phyloP scores from a whole-genome alignment of 92 coral and sea anemone species.

The Epizoanthus rinbou region DNA sequence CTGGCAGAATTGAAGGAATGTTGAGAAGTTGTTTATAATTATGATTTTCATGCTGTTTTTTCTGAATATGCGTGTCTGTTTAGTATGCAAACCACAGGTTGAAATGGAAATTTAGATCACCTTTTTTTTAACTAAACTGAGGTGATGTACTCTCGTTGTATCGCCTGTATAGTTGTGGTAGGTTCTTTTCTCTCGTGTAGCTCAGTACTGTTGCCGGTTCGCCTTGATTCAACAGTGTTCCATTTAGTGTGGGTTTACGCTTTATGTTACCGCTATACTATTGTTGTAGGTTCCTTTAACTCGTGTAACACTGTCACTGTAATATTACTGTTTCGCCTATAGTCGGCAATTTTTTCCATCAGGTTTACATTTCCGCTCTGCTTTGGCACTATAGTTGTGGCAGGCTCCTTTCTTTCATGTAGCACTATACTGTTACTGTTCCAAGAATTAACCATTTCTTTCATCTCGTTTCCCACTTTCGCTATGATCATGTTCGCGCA shows the following conservation, averaged over 20 bases:
- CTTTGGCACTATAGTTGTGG: too few relatives aligned
- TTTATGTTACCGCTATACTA: too few relatives aligned
- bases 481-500: slow-evolving; percentile 1
- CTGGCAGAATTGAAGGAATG: too few relatives aligned
- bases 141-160: neutral
- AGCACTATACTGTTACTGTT: neutral
- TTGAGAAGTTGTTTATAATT: too few relatives aligned
- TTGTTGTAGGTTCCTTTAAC: too few relatives aligned
- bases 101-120: too few relatives aligned
- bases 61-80: too few relatives aligned
- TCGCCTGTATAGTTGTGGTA: neutral
- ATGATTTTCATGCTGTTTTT: too few relatives aligned
- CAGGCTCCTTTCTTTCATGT: too few relatives aligned
- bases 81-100: too few relatives aligned
- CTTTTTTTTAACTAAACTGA: neutral
- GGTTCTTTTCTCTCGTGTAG: neutral
- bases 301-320: neutral
- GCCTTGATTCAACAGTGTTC: neutral
- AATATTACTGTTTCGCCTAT: neutral
- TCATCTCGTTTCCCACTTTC: neutral
- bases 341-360: neutral
- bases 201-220: neutral
- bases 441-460: neutral
- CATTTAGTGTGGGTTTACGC: neutral
- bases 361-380: too few relatives aligned